A percentile compares a stretch with the other conserved stretches of the same genome.
Evolutionary conservation across 2,797 vertebrate genomes (phyloP).

Genomic region (Tarsius wallacei): DNA sequence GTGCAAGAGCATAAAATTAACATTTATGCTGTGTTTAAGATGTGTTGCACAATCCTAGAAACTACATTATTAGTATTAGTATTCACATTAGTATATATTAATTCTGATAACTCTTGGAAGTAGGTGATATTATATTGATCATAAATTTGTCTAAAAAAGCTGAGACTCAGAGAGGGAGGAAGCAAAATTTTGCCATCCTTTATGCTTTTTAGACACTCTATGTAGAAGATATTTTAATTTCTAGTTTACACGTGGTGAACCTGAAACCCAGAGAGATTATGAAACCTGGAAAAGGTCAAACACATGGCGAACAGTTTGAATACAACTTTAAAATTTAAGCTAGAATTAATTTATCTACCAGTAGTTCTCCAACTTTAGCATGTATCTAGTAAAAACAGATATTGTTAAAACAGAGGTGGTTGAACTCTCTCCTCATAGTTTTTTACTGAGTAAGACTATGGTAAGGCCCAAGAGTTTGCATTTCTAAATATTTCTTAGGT

Average conservation of each 20-base stretch:
- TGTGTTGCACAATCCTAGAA: background rate
- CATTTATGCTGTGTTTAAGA: slow-evolving; percentile 21
- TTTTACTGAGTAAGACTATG: background rate
- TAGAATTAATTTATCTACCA: background rate
- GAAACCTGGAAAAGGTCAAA: background rate
- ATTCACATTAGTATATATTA: background rate
- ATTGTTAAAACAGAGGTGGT: background rate
- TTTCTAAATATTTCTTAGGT: background rate
- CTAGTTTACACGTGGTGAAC: background rate
- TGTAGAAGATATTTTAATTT: background rate
- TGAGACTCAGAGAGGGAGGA: background rate
- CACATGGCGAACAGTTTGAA: background rate
- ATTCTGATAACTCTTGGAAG: background rate
- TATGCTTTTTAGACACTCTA: background rate
- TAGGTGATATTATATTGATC: background rate
- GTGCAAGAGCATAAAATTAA: background rate
- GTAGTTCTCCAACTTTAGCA: background rate
- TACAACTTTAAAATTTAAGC: background rate
- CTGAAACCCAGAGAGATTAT: background rate
- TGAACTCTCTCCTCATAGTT: background rate
- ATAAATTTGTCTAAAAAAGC: background rate
- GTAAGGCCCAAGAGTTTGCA: background rate
- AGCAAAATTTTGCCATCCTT: background rate
- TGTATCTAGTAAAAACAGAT: background rate
- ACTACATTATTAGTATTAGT: background rate